A percentile compares a stretch with the other conserved stretches of the same genome.
Conservation (phyloP, 2,888 invertebrate genomes). For the Nudaria mundana region DNA sequence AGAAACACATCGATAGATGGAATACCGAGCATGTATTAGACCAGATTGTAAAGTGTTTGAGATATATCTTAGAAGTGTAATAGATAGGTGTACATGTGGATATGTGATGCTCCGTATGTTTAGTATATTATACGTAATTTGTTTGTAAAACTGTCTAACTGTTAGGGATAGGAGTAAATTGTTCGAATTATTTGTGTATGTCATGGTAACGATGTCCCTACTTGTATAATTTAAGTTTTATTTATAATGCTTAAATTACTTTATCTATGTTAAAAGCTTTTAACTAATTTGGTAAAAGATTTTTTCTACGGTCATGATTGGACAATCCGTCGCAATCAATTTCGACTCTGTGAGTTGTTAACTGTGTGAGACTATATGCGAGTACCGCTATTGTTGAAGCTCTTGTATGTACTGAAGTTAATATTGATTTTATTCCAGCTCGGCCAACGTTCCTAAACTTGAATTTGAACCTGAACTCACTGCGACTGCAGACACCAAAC, state of each 20-base stretch:
- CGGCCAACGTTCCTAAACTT: slow-evolving; percentile 99
- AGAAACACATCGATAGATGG: slow-evolving; percentile 37
- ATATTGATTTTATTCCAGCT: slow-evolving; percentile 88
- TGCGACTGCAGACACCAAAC: slow-evolving; percentile 92
- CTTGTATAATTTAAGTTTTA: too few species aligned
- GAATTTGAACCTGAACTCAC: slow-evolving; percentile 95
- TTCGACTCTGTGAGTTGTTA: too few species aligned
- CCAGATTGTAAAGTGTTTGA: slow-evolving; percentile 20
- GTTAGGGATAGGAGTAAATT: slow-evolving; percentile 2
- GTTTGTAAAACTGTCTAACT: slow-evolving; percentile 5
- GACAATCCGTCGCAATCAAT: too few species aligned
- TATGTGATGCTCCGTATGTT: slow-evolving; percentile 5
- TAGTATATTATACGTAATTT: slow-evolving; percentile 5
- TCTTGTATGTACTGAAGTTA: slow-evolving; percentile 46
- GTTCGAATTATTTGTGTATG: slow-evolving; percentile 2
- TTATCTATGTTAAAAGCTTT: too few species aligned
- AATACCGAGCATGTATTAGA: slow-evolving; percentile 44
- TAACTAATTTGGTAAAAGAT: too few species aligned
- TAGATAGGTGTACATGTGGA: background rate
- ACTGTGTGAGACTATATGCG: too few species aligned
- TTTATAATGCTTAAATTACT: too few species aligned
- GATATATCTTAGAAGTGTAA: slow-evolving; percentile 16
- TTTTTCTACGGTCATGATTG: too few species aligned
- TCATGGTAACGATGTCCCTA: too few species aligned
- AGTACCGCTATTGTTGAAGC: background rate